Base-by-base conservation (phyloP, 1,140 invertebrate species). In the Bombus ignitus region DNA sequence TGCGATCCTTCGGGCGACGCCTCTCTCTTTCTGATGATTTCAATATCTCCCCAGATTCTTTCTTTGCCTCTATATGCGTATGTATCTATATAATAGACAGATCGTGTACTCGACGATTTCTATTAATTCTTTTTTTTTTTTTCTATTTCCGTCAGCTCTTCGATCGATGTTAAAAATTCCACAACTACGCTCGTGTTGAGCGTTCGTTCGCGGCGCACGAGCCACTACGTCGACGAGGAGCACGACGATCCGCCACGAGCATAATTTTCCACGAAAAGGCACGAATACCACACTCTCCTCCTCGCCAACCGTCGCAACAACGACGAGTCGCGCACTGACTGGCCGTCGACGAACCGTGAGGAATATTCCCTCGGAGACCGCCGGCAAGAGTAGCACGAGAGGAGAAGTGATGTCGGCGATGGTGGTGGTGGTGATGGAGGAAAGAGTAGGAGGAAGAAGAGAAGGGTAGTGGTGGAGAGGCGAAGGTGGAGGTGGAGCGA, bases 281-380 rank as follows among this genome's bases (percentile, higher is more conserved):
- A 62, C 72, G n/a, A 42, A 44, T 57, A 68, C 84, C 9, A 89
- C 82, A 81, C 83, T 85, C 88, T 88, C 82, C 85, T 83, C 86
- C 83, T 90, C 86, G 83, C 53, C 86, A 87, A 90, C 76, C 92
- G 90, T 83, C 91, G 87, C 89, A 88, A 81, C 88, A 88, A 92
- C 92, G 92, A 91, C 90, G 88, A 87, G 89, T 90, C 91, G 88
- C 91, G 89, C 87, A 92, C 92, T 91, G 89, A 92, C 86, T 90
- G 75, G 39, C 79, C 89, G 89, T 82, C 71, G 86, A 82, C 85
- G 86, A 83, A 79, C 87, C 88, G 85, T 80, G 75, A 90, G 81
- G 88, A 87, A 87, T 89, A 90, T 85, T 90, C 79, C 76, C 86
- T 90, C 76, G 70, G 81, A 78, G 88, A 81, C 73, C 84, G 73